phyloP scores from a whole-genome alignment of 2,797 vertebrate species.

The Ataeniobius toweri region DNA sequence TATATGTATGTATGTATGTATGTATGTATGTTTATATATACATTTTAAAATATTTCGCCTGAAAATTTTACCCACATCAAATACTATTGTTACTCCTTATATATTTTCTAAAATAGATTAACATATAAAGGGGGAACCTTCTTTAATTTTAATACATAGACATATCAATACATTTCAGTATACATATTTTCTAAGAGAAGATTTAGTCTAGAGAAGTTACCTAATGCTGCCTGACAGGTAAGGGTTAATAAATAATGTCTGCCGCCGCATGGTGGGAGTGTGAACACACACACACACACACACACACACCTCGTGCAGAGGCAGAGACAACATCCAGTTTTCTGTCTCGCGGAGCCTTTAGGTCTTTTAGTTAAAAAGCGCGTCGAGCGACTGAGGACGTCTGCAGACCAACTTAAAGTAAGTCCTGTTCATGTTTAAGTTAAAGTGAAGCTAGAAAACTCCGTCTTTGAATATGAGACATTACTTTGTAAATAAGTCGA shows the following conservation, averaged over 20 bases:
- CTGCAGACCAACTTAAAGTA: constrained; percentile 31
- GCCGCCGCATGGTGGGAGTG: constrained; percentile 39
- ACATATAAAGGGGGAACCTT: too few species aligned
- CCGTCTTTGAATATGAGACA: neutral
- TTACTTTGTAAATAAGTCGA: neutral
- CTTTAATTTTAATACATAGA: neutral
- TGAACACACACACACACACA: constrained; percentile 22
- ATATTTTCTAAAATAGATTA: too few species aligned
- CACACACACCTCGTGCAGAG: neutral
- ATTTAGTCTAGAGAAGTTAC: neutral
- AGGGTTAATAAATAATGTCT: constrained; percentile 38
- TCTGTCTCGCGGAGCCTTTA: constrained; percentile 5
- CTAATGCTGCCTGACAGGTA: constrained; percentile 6
- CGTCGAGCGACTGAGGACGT: neutral
- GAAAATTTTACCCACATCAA: too few species aligned
- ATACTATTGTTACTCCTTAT: too few species aligned
- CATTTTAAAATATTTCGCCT: too few species aligned
- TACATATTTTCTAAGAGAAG: neutral
- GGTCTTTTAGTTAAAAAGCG: neutral
- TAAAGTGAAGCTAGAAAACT: too few species aligned
- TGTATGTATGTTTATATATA: too few species aligned
- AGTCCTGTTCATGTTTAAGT: constrained; percentile 7
- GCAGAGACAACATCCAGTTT: neutral
- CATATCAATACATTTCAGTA: neutral
- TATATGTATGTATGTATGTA: too few species aligned